phyloP scores from a whole-genome alignment of 2,888 invertebrate genomes.

The Tipula vernalis region DNA sequence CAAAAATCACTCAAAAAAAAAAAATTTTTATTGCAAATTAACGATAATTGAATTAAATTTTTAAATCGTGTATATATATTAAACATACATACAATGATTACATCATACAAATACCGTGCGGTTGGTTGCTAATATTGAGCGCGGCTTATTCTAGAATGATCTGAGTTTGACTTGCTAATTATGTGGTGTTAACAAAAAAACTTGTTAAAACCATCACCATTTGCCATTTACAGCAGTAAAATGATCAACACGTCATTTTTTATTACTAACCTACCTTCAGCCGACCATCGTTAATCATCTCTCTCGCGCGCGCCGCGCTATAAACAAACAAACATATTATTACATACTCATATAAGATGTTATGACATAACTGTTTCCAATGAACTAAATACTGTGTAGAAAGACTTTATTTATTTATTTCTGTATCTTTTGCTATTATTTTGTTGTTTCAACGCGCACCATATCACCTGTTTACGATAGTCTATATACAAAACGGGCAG shows the following conservation, averaged over 20 bases:
- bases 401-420: not conserved
- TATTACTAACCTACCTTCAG: not conserved
- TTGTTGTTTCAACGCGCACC: not conserved
- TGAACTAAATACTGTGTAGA: not conserved
- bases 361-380: not conserved
- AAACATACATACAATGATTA: not conserved
- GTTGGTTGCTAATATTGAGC: not conserved
- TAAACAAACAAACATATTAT: not conserved
- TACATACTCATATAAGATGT: not conserved
- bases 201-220: not conserved
- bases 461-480: not conserved
- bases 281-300: not conserved
- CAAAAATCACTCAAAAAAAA: not conserved
- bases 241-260: not conserved
- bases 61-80: not conserved
- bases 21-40: not conserved
- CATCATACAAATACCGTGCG: not conserved
- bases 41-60: not conserved
- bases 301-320: not conserved
- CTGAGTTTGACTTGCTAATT: not conserved
- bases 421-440: not conserved
- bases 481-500: not conserved
- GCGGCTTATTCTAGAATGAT: not conserved
- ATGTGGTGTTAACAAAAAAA: not conserved
- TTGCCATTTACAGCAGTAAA: not conserved